Evolutionary conservation across 2,888 invertebrate species (phyloP).

Genomic region (Drosophila formosana): DNA sequence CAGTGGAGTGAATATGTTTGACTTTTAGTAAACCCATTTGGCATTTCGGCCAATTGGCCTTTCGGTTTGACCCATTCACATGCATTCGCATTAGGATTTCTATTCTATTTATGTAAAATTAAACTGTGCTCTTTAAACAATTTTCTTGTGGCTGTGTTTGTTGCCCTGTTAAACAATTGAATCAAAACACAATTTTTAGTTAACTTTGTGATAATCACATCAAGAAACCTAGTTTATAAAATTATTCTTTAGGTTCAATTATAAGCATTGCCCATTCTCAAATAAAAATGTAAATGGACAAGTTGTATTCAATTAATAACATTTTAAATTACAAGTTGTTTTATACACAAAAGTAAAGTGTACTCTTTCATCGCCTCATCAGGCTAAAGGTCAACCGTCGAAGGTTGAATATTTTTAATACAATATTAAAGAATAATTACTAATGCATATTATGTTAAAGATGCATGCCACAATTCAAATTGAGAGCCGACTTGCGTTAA

Average conservation of each 20-base stretch:
- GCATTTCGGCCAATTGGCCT: slow-evolving; percentile 39
- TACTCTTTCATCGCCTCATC: too few relatives aligned
- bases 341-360: too few relatives aligned
- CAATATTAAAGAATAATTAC: too few relatives aligned
- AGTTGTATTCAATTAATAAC: too few relatives aligned
- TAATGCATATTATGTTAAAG: not conserved
- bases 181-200: slow-evolving; percentile 22
- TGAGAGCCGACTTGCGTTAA: not conserved
- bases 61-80: slow-evolving; percentile 19
- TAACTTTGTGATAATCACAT: slow-evolving; percentile 39
- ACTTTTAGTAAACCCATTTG: slow-evolving; percentile 30
- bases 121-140: slow-evolving; percentile 14
- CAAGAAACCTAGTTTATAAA: slow-evolving; percentile 3
- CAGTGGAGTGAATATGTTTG: slow-evolving; percentile 11
- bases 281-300: too few relatives aligned
- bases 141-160: slow-evolving; percentile 7
- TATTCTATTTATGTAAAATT: slow-evolving; percentile 20
- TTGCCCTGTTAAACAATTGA: slow-evolving; percentile 6
- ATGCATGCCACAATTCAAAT: not conserved
- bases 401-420: too few relatives aligned
- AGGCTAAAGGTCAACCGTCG: too few relatives aligned
- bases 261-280: not conserved
- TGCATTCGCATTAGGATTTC: not conserved
- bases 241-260: slow-evolving; percentile 1
- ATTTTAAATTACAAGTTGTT: too few relatives aligned